Evolutionary conservation across 1,140 invertebrate genomes (phyloP).

Genomic region (Micrasema longulum): DNA sequence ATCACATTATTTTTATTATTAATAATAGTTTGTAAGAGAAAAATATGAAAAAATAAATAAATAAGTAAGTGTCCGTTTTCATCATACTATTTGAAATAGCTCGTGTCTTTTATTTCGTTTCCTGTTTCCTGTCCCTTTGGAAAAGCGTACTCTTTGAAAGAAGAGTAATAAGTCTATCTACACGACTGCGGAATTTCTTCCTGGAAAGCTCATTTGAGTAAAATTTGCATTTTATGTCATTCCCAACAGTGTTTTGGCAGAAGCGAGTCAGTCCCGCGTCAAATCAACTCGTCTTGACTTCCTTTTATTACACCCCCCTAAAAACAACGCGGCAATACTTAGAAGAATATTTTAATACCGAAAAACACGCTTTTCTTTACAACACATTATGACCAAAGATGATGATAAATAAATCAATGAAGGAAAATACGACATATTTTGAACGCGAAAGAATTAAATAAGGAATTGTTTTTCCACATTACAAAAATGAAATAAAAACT

Average conservation of each 20-base stretch:
- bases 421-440: too few species aligned
- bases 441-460: too few species aligned
- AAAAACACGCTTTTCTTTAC: not conserved
- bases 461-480: too few species aligned
- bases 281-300: not conserved
- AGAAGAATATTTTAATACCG: not conserved
- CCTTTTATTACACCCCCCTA: not conserved
- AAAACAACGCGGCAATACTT: not conserved
- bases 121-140: too few species aligned
- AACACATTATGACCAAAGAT: not conserved
- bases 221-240: slow-evolving; percentile 25
- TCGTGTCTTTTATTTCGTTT: too few species aligned
- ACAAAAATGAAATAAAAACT: too few species aligned
- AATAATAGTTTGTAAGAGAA: too few species aligned
- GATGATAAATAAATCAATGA: not conserved
- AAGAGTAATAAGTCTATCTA: not conserved
- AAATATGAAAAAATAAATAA: too few species aligned
- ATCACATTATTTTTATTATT: too few species aligned
- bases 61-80: too few species aligned
- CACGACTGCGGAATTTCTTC: not conserved
- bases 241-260: slow-evolving; percentile 3
- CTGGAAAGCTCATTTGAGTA: slow-evolving; percentile 5
- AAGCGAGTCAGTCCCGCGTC: not conserved
- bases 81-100: too few species aligned
- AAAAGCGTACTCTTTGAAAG: not conserved